phyloP scores from a whole-genome alignment of 2,888 invertebrate genomes.

The Imbricaverruca yamaguchii region DNA sequence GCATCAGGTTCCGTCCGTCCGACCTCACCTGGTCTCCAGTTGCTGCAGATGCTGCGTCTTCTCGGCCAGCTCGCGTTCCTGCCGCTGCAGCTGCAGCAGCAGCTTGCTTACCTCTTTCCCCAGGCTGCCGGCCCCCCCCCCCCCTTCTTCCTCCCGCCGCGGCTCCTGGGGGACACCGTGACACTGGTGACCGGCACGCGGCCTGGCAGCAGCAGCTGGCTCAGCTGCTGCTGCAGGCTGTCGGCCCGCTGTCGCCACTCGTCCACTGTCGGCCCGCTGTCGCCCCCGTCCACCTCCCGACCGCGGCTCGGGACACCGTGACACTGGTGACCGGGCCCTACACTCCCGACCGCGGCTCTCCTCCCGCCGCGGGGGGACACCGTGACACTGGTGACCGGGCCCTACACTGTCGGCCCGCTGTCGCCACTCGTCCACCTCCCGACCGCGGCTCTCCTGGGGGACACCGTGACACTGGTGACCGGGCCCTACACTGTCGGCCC shows the following conservation, averaged over 20 bases:
- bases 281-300: no score
- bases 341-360: no score
- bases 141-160: constrained; percentile 13
- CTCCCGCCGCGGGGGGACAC: no score
- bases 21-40: constrained; percentile 25
- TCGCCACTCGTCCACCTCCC: constrained; percentile 6
- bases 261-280: no score
- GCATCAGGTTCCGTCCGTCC: no score
- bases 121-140: background rate
- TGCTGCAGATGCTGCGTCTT: constrained; percentile 27
- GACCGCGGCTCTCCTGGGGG: constrained; percentile 21
- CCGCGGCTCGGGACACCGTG: no score
- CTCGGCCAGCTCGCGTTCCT: constrained; percentile 30
- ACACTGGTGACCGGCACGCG: no score
- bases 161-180: constrained; percentile 8
- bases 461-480: no score
- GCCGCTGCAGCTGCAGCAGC: constrained; percentile 26
- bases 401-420: background rate
- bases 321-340: no score
- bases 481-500: background rate
- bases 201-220: constrained; percentile 8
- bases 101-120: background rate
- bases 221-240: constrained; percentile 2
- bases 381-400: no score
- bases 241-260: background rate